Percentiles rank a stretch among this genome's conserved stretches.
phyloP scores from a whole-genome alignment of 2,113 vertebrate species.

The Haemorhous mexicanus region DNA sequence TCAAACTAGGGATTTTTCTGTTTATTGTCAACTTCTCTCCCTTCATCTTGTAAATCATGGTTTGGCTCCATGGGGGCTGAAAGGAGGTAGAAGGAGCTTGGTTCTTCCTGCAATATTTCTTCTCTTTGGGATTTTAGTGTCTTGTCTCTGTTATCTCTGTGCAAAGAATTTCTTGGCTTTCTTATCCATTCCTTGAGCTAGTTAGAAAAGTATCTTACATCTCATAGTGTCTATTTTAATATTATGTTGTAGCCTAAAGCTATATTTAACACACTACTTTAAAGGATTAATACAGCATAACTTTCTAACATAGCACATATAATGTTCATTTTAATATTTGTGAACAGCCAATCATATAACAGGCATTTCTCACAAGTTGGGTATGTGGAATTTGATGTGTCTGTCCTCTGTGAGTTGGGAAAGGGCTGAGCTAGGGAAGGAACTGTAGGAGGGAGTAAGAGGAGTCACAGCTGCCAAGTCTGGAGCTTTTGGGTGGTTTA shows the following conservation, averaged over 20 bases:
- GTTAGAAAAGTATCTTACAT: neutral
- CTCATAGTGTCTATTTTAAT: neutral
- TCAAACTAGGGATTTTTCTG: neutral
- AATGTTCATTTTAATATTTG: neutral
- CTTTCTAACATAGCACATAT: neutral
- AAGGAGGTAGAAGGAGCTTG: neutral
- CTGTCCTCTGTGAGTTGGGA: neutral
- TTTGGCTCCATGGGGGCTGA: neutral
- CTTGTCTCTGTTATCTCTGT: neutral
- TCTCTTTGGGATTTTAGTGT: neutral
- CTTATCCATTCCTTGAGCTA: neutral
- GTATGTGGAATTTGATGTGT: fast-evolving
- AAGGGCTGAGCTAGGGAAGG: neutral
- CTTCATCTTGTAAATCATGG: neutral
- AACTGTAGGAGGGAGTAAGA: neutral
- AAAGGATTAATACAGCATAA: neutral
- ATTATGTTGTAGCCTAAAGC: neutral
- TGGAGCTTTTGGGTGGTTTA: neutral
- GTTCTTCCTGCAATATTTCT: neutral
- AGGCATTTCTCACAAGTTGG: neutral
- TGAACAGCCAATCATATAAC: neutral
- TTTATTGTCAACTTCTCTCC: neutral
- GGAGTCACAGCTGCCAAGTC: neutral
- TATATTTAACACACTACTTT: neutral
- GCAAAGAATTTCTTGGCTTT: neutral